Conservation (phyloP, 2,113 vertebrate genomes). For the Chrysochloris asiatica region DNA sequence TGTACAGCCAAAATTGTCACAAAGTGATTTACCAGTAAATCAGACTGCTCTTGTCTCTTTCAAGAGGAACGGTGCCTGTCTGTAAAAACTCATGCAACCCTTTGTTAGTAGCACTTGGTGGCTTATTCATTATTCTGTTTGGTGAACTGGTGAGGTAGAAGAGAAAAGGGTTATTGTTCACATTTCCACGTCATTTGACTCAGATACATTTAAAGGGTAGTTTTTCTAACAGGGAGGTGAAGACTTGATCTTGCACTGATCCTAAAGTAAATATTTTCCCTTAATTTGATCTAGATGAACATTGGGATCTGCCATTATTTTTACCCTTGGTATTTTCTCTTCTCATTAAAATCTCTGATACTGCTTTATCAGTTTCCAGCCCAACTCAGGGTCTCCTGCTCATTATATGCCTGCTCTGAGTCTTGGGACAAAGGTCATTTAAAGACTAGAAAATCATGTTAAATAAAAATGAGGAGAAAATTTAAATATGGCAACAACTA, state of each 20-base stretch:
- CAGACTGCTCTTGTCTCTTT: background rate
- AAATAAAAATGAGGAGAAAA: slow-evolving; percentile 60
- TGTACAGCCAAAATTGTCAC: background rate
- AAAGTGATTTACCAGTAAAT: background rate
- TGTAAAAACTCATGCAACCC: background rate
- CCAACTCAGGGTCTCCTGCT: slow-evolving; percentile 56
- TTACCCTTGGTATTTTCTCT: slow-evolving; percentile 61
- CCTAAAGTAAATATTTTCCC: slow-evolving; percentile 74
- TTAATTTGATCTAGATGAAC: slow-evolving; percentile 69
- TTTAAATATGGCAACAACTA: slow-evolving; percentile 64
- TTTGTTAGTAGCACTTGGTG: background rate
- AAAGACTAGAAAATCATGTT: slow-evolving; percentile 69
- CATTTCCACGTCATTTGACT: slow-evolving; percentile 37
- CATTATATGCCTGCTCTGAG: slow-evolving; percentile 72
- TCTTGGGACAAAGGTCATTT: slow-evolving; percentile 76
- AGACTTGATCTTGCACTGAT: slow-evolving; percentile 55
- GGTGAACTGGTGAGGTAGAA: background rate
- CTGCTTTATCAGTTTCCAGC: slow-evolving; percentile 63
- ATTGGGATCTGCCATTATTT: slow-evolving; percentile 23
- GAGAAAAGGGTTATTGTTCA: slow-evolving; percentile 58
- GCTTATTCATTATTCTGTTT: slow-evolving; percentile 11
- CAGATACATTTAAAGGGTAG: slow-evolving; percentile 18
- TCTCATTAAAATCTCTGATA: slow-evolving; percentile 78
- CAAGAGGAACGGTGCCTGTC: slow-evolving; percentile 30
- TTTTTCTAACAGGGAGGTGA: slow-evolving; percentile 42